Evolutionary conservation across 92 coral and sea anemone species (phyloP).

Genomic region (Porites cylindrica): DNA sequence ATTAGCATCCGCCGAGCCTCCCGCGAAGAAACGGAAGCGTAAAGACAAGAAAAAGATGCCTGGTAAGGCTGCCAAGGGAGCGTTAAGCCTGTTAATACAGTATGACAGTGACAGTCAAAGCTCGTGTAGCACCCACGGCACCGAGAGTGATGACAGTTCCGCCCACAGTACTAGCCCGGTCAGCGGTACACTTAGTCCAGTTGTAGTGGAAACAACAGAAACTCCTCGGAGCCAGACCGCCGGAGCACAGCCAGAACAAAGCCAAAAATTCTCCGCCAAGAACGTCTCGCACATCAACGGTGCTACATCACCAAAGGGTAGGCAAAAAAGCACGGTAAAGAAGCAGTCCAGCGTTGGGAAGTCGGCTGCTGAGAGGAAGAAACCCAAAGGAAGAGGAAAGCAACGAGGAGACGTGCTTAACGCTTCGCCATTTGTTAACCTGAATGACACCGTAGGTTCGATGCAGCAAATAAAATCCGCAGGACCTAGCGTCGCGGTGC

Average conservation of each 20-base stretch:
- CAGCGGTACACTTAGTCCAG: slow-evolving; percentile 61
- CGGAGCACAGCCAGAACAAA: slow-evolving; percentile 6
- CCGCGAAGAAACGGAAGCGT: slow-evolving; percentile 45
- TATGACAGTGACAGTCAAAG: slow-evolving; percentile 95
- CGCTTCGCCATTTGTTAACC: slow-evolving; percentile 66
- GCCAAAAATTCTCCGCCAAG: slow-evolving; percentile 14
- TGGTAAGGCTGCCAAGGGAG: slow-evolving; percentile 68
- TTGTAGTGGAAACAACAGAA: slow-evolving; percentile 27
- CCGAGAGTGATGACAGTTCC: slow-evolving; percentile 85
- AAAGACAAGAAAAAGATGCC: slow-evolving; percentile 45
- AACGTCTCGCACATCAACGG: slow-evolving; percentile 23
- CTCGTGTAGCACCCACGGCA: slow-evolving; percentile 71
- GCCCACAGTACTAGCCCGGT: slow-evolving; percentile 76
- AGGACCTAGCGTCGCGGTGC: slow-evolving; percentile 21
- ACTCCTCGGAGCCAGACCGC: slow-evolving; percentile 46
- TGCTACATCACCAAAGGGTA: slow-evolving; percentile 11
- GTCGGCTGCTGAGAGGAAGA: slow-evolving; percentile 67
- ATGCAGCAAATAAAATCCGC: slow-evolving; percentile 66
- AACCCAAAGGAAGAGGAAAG: slow-evolving; percentile 35
- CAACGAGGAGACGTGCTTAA: slow-evolving; percentile 6
- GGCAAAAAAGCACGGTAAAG: slow-evolving; percentile 35
- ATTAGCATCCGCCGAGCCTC: slow-evolving; percentile 37
- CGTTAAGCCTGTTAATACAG: slow-evolving; percentile 83
- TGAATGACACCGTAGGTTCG: slow-evolving; percentile 67
- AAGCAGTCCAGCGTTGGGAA: slow-evolving; percentile 44